These are phyloP conservation scores for Coracopsis vasa DNA, from an alignment of 2,113 vertebrate genomes.

Conservation along the genomic window DNA sequence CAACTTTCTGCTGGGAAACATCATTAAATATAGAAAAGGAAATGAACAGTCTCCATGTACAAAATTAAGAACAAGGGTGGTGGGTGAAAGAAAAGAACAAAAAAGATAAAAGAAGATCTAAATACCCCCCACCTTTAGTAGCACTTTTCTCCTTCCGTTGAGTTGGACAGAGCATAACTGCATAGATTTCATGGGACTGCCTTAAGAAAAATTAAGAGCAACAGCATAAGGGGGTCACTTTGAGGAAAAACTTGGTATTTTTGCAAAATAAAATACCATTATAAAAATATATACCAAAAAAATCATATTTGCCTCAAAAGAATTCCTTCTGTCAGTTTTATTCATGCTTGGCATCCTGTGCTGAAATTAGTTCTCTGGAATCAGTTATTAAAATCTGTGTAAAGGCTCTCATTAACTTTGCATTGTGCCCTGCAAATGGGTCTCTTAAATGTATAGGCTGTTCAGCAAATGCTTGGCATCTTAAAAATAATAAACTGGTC, in stretches of 20 bases:
- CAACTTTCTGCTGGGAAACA: background rate
- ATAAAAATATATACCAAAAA: background rate
- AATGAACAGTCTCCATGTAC: background rate
- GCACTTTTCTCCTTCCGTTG: background rate
- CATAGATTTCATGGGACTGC: background rate
- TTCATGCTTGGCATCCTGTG: background rate
- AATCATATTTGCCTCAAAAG: background rate
- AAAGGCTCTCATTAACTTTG: slow-evolving; percentile 20
- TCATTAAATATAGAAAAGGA: background rate
- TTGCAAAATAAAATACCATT: background rate
- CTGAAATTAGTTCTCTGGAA: slow-evolving; percentile 4
- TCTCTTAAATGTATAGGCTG: slow-evolving; percentile 1
- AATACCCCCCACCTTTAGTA: background rate
- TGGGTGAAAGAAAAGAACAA: background rate
- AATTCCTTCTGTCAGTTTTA: background rate
- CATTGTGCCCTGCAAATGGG: slow-evolving; percentile 9
- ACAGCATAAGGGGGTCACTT: background rate
- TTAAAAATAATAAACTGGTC: slow-evolving; percentile 12
- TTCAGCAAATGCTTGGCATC: slow-evolving; percentile 9
- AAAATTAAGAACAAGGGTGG: background rate
- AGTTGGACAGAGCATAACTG: background rate
- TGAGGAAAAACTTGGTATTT: background rate
- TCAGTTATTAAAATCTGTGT: slow-evolving; percentile 24
- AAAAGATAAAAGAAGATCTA: background rate
- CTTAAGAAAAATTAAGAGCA: background rate